Evolutionary conservation across 2,888 invertebrate species (phyloP).

Genomic region (Macropis europaea): DNA sequence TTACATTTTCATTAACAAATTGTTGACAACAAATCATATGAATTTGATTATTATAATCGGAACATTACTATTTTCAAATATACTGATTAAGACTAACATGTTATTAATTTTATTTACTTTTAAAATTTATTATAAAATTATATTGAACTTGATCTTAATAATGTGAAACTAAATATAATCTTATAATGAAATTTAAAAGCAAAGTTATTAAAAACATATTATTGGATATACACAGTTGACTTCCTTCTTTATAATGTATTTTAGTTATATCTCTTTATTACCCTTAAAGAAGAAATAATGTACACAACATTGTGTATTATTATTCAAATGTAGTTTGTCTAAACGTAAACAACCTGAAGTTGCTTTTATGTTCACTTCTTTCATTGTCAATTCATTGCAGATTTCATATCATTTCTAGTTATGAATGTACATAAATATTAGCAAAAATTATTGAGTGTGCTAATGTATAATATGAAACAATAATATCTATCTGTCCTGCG

Average conservation of each 20-base stretch:
- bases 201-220: too few relatives aligned
- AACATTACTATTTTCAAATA: neutral
- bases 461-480: conserved; percentile 1
- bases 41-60: conserved; percentile 9
- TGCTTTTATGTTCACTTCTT: neutral
- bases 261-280: neutral
- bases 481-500: neutral
- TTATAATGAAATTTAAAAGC: too few relatives aligned
- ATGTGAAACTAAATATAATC: too few relatives aligned
- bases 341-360: neutral
- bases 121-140: conserved; percentile 1
- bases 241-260: neutral
- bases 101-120: neutral
- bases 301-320: neutral
- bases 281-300: neutral
- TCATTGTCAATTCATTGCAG: neutral
- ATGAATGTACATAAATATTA: neutral
- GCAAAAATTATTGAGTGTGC: neutral
- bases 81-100: conserved; percentile 1
- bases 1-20: neutral
- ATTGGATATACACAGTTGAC: neutral
- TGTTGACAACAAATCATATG: neutral
- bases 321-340: conserved; percentile 3
- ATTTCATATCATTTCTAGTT: neutral
- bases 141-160: too few relatives aligned